Base-by-base conservation (phyloP, 2,113 vertebrate genomes). In the Corynorhinus townsendii region DNA sequence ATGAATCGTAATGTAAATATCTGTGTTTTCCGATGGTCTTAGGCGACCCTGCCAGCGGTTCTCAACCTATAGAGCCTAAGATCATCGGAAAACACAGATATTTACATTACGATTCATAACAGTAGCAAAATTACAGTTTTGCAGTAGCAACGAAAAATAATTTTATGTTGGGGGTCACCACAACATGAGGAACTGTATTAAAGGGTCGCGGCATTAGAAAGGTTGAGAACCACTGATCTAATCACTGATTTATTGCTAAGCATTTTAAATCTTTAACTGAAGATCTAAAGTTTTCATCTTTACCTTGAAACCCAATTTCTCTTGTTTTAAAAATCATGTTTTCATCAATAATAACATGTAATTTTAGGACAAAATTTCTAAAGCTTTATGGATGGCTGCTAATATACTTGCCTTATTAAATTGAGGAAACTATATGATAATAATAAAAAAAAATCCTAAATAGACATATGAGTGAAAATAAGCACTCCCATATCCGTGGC, bases 281-380 rank as follows among this genome's bases (percentile, higher is more conserved):
- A 82, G 71, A 68, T 40, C n/a, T 64, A 47, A 79, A 90, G 49
- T 14, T 56, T 95, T 76, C 22, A 54, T 45, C 12, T 87, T 73
- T 62, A 49, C 47, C 40, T 79, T 90, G 30, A 87, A 95, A 87
- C 49, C 6, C 20, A 79, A 24, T 73, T 90, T 83, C 17, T 92
- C 47, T 90, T 91, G 81, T 43, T 84, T 94, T 54, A 69, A 94
- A 93, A 90, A 73, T 43, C 19, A 62, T 7, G 28, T 40, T 92
- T 93, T 33, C 35, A 73, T 83, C 12, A 83, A 73, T 93, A 95
- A 69, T 19, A 45, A 19, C 45, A 64, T n/a, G 3, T 6, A 80
- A 38, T 86, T 89, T 81, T 83, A 73, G 16, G 76, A 40, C 20
- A 88, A 88, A 64, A 88, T 91, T 94, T 90, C 33, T 90, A 72